phyloP scores from a whole-genome alignment of 2,113 vertebrate genomes.

The Ariopsis seemanni region DNA sequence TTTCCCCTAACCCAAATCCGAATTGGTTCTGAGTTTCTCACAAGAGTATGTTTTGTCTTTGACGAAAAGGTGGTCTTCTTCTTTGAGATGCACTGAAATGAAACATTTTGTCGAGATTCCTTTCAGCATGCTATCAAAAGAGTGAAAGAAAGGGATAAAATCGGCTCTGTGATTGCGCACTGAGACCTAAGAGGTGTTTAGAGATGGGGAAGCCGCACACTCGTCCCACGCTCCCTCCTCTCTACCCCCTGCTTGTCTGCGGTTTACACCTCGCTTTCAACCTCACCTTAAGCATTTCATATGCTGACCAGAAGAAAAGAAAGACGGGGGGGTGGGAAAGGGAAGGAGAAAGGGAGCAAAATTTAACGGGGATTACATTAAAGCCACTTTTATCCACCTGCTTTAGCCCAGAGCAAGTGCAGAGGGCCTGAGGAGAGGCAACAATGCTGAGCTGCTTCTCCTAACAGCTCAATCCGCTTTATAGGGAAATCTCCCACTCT shows the following conservation, averaged over 20 bases:
- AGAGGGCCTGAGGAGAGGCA: slow-evolving; percentile 34
- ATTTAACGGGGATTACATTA: slow-evolving; percentile 76
- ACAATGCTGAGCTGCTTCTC: slow-evolving; percentile 13
- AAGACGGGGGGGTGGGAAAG: slow-evolving; percentile 32
- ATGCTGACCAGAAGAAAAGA: slow-evolving; percentile 60
- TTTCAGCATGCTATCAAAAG: background rate
- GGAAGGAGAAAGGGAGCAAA: slow-evolving; percentile 54
- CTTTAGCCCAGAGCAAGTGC: slow-evolving; percentile 65
- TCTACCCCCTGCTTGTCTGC: slow-evolving; percentile 65
- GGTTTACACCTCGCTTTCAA: slow-evolving; percentile 65
- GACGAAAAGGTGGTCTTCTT: background rate
- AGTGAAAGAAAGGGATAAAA: slow-evolving; percentile 13
- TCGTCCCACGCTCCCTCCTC: slow-evolving; percentile 67
- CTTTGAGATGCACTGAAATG: slow-evolving; percentile 29
- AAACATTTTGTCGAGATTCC: slow-evolving; percentile 11
- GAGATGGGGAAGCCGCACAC: slow-evolving; percentile 55
- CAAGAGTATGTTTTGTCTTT: slow-evolving; percentile 3
- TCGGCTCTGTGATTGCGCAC: slow-evolving; percentile 3
- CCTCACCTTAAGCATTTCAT: slow-evolving; percentile 67
- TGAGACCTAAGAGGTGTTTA: background rate
- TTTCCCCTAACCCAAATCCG: too few relatives aligned
- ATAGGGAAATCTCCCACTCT: slow-evolving; percentile 9
- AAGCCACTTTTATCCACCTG: slow-evolving; percentile 70
- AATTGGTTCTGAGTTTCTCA: slow-evolving; percentile 6
- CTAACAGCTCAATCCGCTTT: slow-evolving; percentile 7